Percentiles rank a stretch among this genome's conserved stretches.
Conservation (phyloP, 2,797 vertebrate species). For the Epinephelus malabaricus region DNA sequence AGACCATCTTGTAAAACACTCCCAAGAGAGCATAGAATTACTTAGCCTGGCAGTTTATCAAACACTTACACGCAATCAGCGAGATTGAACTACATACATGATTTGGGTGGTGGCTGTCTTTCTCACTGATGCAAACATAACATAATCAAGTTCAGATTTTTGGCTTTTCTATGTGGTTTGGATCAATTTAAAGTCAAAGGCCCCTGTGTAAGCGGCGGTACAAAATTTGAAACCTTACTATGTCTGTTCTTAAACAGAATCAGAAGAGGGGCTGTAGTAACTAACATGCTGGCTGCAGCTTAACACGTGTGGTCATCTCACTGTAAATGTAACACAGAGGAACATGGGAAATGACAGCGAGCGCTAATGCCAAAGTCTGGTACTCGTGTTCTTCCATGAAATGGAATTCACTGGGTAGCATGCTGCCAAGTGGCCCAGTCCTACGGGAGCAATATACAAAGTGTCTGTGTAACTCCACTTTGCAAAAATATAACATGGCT, state of each 20-base stretch:
- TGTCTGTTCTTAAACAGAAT: conserved; percentile 60
- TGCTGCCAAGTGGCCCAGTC: conserved; percentile 67
- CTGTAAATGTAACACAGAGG: conserved; percentile 63
- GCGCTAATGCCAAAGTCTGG: conserved; percentile 42
- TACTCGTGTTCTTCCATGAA: conserved; percentile 67
- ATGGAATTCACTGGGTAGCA: conserved; percentile 67
- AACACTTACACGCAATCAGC: conserved; percentile 42
- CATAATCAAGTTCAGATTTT: conserved; percentile 55
- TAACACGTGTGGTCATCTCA: conserved; percentile 64
- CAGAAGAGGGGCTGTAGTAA: conserved; percentile 40
- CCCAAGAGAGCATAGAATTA: conserved; percentile 8
- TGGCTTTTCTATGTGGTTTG: conserved; percentile 66
- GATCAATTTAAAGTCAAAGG: conserved; percentile 62
- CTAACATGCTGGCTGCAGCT: conserved; percentile 16
- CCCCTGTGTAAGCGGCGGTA: conserved; percentile 54
- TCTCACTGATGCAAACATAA: conserved; percentile 54
- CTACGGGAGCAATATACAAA: conserved; percentile 62
- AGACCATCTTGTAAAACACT: conserved; percentile 31
- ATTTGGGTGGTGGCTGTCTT: conserved; percentile 33
- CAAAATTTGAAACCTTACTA: conserved; percentile 25
- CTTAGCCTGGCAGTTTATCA: conserved; percentile 33
- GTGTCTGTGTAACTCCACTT: conserved; percentile 52
- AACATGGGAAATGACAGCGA: conserved; percentile 69
- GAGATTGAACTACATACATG: background rate
- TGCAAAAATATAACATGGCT: conserved; percentile 56